These are phyloP conservation scores for Exocentrus adspersus DNA, from an alignment of 2,888 invertebrate species.

Conservation along the genomic window DNA sequence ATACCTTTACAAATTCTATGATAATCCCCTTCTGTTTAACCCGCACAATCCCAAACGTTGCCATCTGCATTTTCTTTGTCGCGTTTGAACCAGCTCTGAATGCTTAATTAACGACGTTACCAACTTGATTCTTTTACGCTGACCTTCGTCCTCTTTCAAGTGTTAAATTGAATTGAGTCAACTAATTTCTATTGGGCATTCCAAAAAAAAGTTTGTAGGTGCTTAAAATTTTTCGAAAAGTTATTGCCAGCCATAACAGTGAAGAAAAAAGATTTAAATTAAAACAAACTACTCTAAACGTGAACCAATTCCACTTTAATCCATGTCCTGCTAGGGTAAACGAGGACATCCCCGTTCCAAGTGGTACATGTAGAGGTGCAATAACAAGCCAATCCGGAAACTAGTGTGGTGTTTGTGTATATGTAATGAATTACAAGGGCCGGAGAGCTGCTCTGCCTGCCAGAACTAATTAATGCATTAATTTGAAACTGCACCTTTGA, in stretches of 20 bases:
- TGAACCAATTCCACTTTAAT: no score
- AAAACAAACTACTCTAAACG: no score
- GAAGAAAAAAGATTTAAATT: no score
- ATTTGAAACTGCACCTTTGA: slow-evolving; percentile 13
- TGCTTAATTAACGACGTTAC: slow-evolving; percentile 20
- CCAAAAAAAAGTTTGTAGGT: no score
- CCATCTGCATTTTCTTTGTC: slow-evolving; percentile 21
- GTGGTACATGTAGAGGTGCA: neutral
- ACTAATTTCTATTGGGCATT: no score
- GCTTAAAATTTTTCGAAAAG: neutral
- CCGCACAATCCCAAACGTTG: slow-evolving; percentile 18
- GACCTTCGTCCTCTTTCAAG: slow-evolving; percentile 7
- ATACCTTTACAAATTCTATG: slow-evolving; percentile 23
- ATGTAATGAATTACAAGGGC: slow-evolving; percentile 15
- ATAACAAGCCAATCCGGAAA: slow-evolving; percentile 10
- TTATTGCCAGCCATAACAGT: no score
- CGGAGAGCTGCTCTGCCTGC: neutral
- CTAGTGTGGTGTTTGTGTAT: slow-evolving; percentile 12
- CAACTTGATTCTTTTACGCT: slow-evolving; percentile 16
- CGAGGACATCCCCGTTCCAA: neutral
- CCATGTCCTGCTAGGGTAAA: no score
- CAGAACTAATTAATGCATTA: slow-evolving; percentile 9
- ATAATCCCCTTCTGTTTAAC: slow-evolving; percentile 22
- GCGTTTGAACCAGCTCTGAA: slow-evolving; percentile 13
- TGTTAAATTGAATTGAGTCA: no score